Conservation (phyloP, 2,113 vertebrate genomes). For the Pomatostomus ruficeps region DNA sequence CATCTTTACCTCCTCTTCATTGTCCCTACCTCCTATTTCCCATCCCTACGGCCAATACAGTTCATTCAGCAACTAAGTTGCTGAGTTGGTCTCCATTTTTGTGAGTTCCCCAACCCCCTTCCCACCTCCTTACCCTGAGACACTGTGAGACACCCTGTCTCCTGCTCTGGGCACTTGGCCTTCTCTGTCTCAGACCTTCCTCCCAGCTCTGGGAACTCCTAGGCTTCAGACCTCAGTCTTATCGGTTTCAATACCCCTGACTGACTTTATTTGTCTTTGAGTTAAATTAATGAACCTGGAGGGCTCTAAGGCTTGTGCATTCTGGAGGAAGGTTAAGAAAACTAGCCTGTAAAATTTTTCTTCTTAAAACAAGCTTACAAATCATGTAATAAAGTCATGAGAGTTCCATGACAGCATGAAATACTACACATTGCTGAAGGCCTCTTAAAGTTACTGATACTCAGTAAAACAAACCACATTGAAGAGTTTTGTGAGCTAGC, state of each 20-base stretch:
- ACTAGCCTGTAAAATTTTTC: rapidly evolving
- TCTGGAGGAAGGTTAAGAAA: background rate
- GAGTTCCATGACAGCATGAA: background rate
- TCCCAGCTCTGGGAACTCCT: background rate
- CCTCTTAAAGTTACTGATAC: background rate
- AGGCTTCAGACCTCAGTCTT: background rate
- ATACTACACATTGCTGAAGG: background rate
- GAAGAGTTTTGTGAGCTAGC: background rate
- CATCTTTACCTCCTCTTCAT: background rate
- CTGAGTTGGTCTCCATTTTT: background rate
- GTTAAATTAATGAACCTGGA: too few species aligned
- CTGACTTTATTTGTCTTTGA: too few species aligned
- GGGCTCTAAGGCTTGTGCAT: background rate
- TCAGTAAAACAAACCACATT: background rate
- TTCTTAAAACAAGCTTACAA: background rate
- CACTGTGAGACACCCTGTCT: background rate
- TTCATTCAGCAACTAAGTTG: rapidly evolving
- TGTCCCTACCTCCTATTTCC: background rate
- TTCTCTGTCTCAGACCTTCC: background rate
- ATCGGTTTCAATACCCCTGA: background rate
- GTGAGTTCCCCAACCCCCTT: background rate
- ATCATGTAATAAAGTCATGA: background rate
- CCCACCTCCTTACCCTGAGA: background rate
- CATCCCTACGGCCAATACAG: background rate
- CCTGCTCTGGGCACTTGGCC: rapidly evolving